Percentiles rank a stretch among this genome's conserved stretches.
Evolutionary conservation across 2,113 vertebrate species (phyloP).

Genomic region (Pollachius pollachius): DNA sequence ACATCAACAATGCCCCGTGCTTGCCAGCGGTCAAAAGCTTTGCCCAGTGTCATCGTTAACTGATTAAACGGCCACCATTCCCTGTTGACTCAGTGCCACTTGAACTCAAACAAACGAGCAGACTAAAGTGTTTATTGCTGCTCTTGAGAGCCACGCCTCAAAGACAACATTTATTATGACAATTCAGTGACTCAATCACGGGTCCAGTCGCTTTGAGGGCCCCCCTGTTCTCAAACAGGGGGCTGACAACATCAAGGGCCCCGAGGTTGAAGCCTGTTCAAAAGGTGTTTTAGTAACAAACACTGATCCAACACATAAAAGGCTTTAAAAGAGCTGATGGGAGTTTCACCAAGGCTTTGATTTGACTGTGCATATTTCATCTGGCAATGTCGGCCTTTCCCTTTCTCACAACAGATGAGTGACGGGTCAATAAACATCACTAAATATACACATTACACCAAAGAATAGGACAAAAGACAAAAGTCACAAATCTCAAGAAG

Average conservation of each 20-base stretch:
- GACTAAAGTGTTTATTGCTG: conserved; percentile 22
- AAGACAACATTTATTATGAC: conserved; percentile 30
- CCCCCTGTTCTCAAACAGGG: conserved; percentile 11
- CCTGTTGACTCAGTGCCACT: conserved; percentile 56
- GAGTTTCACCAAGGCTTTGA: conserved; percentile 13
- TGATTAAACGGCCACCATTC: conserved; percentile 35
- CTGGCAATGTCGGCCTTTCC: not conserved
- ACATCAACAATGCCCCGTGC: not conserved
- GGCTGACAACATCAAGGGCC: conserved; percentile 37
- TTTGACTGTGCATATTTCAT: conserved; percentile 17
- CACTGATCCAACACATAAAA: conserved; percentile 28
- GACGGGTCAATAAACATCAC: conserved; percentile 16
- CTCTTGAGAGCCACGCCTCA: conserved; percentile 26
- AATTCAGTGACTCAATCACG: conserved; percentile 28
- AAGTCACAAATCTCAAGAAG: not conserved
- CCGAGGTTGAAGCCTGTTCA: conserved; percentile 4
- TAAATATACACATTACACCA: too few species aligned
- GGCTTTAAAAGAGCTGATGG: conserved; percentile 20
- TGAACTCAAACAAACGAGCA: conserved; percentile 63
- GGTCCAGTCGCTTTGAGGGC: too few species aligned
- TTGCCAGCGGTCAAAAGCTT: conserved; percentile 23
- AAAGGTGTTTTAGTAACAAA: conserved; percentile 29
- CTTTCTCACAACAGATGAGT: conserved; percentile 30
- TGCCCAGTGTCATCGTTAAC: conserved; percentile 21
- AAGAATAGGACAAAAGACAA: not conserved